Base-by-base conservation (phyloP, 2,888 invertebrate genomes). In the Lasioglossum calceatum region DNA sequence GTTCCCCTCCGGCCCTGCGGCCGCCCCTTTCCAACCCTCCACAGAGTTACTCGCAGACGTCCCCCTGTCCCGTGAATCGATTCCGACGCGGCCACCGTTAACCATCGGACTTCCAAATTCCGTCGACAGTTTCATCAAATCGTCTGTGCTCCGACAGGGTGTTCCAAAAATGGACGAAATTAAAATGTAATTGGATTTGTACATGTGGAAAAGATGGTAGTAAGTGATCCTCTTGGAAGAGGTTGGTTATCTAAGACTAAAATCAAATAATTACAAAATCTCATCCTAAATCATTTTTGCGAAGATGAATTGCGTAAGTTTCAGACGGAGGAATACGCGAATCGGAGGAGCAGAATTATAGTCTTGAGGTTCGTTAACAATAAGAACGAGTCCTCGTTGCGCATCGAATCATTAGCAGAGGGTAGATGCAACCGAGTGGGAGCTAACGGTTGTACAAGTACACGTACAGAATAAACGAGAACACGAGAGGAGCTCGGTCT, bases 401-500 rank as follows among this genome's bases (percentile, higher is more conserved):
- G 58, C 58, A 58, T 58, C n/a, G 58, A 58, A 58, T 58, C n/a
- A n/a, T 58, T 58, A 58, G 58, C 23, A 4, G 58, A 58, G 58
- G 4, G 58, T 58, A 58, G 58, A n/a, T n/a, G 0, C 10, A 12
- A 58, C 58, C 8, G n/a, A n/a, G n/a, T n/a, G 7, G 23, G 12
- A 12, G 12, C n/a, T 23, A n/a, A n/a, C 58, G 58, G 58, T 12
- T n/a, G n/a, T 12, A 58, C 58, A 58, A 58, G 58, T n/a, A 58
- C 58, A 12, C 58, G n/a, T n/a, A 12, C n/a, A 64, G 36, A 77
- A 73, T 39, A 47, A 71, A 54, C 39, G 71, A 1, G 61, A 42
- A 79, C 61, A 44, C 39, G 71, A 1, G 61, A 54, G 74, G 42
- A 73, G n/a, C 58, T 58, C 58, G n/a, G n/a, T n/a, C 67, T 19